Evolutionary conservation across 2,797 vertebrate species (phyloP), one percentile per base, ranked within the genome.

Genomic region (Coccyzus lansbergi): DNA sequence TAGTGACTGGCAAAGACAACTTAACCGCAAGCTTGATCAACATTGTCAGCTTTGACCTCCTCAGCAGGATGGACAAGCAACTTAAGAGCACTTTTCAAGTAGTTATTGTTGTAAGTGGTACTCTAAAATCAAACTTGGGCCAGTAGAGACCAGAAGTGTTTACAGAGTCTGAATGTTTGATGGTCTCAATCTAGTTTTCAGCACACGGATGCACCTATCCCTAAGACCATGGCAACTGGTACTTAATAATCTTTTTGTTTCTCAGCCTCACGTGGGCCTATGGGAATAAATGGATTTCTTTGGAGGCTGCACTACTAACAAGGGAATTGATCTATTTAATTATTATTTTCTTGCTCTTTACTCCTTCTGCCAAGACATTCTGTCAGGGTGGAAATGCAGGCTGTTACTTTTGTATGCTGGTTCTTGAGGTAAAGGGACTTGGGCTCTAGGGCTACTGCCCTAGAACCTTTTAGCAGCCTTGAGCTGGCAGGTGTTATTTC

Each of bases 31-130:
- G 98, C 83, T 96, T 98, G 96, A 97, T 99, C 97, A 99, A 98
- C 97, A 99, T 99, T n/a, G 86, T 99, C 97, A 99, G 99, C 97
- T 99, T 99, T 79, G 99, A 99, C 95, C 99, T 99, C 84, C 98
- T 99, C 85, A 98, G 98, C 97, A 98, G 98, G 97, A 98, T 99
- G 97, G 98, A 98, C 92, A 99, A 98, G 91, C 98, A 98, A 94
- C 97, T 98, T 65, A 97, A 97, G 91, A 97, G 92, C 33, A 91
- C 97, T 51, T 99, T 99, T 93, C 97, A 97, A 88, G 98, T 99
- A 68, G 98, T 99, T 91, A 99, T 99, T 96, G 98, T 99, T 97
- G 99, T 99, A 95, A 98, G 98, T 97, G 51, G 55, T 53, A 63
- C 28, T 51, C 55, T 38, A 40, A 74, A 83, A 91, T 90, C 18